Conservation (phyloP, 2,888 invertebrate species). For the Mythimna pallens region DNA sequence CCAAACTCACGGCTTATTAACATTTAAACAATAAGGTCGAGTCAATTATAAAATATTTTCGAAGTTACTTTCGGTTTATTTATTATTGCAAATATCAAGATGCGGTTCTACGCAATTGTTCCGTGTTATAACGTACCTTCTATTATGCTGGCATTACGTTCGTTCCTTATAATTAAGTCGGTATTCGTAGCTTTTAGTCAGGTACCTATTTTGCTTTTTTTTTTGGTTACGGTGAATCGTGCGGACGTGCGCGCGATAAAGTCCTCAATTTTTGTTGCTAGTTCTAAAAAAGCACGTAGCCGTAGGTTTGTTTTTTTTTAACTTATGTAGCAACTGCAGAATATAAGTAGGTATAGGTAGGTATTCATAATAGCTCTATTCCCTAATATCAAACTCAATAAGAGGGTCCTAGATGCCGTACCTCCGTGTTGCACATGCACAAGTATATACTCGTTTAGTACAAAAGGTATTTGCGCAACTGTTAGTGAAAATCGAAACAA, state of each 20-base stretch:
- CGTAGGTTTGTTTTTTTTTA: neutral
- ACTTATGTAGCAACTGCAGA: neutral
- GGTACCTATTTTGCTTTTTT: constrained; percentile 2
- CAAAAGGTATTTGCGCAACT: constrained; percentile 58
- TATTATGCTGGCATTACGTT: constrained; percentile 29
- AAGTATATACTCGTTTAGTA: constrained; percentile 10
- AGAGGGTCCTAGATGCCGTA: neutral
- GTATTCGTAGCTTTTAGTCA: neutral
- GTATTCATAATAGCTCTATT: neutral
- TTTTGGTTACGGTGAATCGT: constrained; percentile 8
- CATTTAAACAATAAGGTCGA: constrained; percentile 73
- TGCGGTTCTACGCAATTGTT: constrained; percentile 46
- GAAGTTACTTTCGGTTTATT: constrained; percentile 55
- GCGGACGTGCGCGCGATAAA: neutral
- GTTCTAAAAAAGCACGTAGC: neutral
- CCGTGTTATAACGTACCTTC: constrained; percentile 27
- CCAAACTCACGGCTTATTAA: constrained; percentile 62
- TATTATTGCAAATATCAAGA: constrained; percentile 65
- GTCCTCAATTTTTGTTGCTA: neutral
- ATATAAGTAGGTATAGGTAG: neutral
- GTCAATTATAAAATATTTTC: constrained; percentile 59
- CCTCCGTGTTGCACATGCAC: constrained; percentile 9
- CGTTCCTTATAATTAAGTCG: constrained; percentile 15
- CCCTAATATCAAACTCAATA: neutral
- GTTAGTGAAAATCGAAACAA: constrained; percentile 64